phyloP scores from a whole-genome alignment of 2,888 invertebrate genomes.

The Drosophila macrospina region DNA sequence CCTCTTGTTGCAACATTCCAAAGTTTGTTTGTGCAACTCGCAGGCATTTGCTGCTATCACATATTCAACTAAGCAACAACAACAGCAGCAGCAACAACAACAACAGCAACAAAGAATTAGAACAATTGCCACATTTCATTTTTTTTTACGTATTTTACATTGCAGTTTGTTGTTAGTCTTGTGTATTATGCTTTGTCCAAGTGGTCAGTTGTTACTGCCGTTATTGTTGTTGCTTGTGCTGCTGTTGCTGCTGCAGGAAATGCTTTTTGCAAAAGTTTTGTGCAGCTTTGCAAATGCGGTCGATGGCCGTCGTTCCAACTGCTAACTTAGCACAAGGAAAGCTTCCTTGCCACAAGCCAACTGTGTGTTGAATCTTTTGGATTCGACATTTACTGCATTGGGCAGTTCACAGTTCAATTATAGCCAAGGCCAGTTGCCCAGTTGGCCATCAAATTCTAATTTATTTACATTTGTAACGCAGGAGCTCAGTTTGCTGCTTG shows the following conservation, averaged over 20 bases:
- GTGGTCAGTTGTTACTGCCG: constrained; percentile 28
- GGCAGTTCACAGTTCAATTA: constrained; percentile 61
- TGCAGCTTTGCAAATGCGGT: constrained; percentile 45
- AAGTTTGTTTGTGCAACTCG: constrained; percentile 41
- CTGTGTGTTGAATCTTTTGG: constrained; percentile 25
- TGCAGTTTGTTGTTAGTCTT: constrained; percentile 12
- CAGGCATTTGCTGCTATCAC: constrained; percentile 17
- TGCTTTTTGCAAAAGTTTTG: constrained; percentile 45
- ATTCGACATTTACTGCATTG: constrained; percentile 47
- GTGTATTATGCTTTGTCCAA: constrained; percentile 9
- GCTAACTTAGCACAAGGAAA: constrained; percentile 3
- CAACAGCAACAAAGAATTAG: constrained; percentile 7
- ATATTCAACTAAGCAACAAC: constrained; percentile 15
- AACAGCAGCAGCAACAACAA: constrained; percentile 17
- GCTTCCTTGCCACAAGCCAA: constrained; percentile 8
- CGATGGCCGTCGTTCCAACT: neutral
- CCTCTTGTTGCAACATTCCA: constrained; percentile 39
- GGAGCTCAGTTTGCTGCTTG: constrained; percentile 4
- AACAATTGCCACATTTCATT: constrained; percentile 26
- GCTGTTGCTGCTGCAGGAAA: constrained; percentile 29
- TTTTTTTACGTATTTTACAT: constrained; percentile 19
- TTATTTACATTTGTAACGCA: constrained; percentile 69
- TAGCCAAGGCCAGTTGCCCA: constrained; percentile 41
- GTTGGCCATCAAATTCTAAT: constrained; percentile 66
- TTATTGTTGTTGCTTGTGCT: constrained; percentile 6